These are phyloP conservation scores for Ramphastos sulfuratus DNA, from an alignment of 2,113 vertebrate genomes.

Conservation along the genomic window DNA sequence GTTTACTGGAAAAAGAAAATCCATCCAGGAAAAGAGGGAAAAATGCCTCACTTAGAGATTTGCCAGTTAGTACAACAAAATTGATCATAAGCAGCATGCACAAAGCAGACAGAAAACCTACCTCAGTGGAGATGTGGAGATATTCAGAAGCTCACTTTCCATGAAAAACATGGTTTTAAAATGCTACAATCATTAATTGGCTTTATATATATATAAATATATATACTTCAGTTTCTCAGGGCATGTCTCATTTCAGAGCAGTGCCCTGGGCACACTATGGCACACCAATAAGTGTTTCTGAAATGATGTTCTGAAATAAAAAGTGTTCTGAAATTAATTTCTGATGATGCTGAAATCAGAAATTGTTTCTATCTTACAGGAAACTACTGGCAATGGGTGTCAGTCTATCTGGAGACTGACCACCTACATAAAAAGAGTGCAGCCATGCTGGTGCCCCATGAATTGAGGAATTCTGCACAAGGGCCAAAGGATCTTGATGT, in stretches of 20 bases:
- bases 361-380: not conserved
- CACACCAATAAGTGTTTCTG: not conserved
- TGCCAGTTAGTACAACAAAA: not conserved
- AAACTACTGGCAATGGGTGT: not conserved
- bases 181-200: not conserved
- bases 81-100: not conserved
- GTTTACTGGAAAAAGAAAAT: not conserved
- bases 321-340: no score
- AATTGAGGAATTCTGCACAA: not conserved
- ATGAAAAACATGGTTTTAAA: not conserved
- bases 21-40: not conserved
- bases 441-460: rapidly evolving
- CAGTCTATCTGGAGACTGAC: not conserved
- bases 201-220: not conserved
- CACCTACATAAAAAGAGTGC: not conserved
- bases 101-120: not conserved
- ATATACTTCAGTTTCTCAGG: not conserved
- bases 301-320: no score
- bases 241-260: not conserved
- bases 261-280: not conserved
- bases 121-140: not conserved
- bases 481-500: not conserved
- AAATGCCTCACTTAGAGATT: not conserved
- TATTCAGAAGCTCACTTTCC: not conserved
- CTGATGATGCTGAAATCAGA: no score